A percentile compares a stretch with the other conserved stretches of the same genome.
phyloP scores from a whole-genome alignment of 2,888 invertebrate genomes.

The Campoletis raptor region DNA sequence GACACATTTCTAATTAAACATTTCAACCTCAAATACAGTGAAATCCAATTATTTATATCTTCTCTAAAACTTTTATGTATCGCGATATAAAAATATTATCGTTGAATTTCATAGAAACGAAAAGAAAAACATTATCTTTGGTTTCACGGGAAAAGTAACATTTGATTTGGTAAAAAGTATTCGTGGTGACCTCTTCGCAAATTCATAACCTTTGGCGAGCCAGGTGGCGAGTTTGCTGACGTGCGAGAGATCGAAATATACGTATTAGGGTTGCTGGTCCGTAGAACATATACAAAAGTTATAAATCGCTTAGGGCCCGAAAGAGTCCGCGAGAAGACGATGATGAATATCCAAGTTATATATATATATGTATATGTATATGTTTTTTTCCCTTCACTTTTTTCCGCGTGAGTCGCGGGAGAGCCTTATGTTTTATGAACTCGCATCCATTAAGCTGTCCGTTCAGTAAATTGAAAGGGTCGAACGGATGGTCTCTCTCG shows the following conservation, averaged over 20 bases:
- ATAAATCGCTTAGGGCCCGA: conserved; percentile 64
- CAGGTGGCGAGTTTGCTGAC: conserved; percentile 55
- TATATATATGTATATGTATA: conserved; percentile 38
- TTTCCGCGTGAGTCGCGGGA: conserved; percentile 56
- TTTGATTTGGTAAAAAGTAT: neutral
- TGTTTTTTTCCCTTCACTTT: conserved; percentile 46
- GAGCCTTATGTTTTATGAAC: conserved; percentile 75
- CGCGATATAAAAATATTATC: neutral
- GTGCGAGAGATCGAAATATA: conserved; percentile 33
- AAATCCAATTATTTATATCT: neutral
- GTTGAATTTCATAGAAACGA: neutral
- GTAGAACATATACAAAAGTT: conserved; percentile 59
- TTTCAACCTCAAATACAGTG: neutral
- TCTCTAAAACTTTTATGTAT: neutral
- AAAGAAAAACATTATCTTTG: neutral
- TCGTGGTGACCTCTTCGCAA: neutral
- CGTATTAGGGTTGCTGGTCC: conserved; percentile 48
- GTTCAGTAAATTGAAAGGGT: conserved; percentile 74
- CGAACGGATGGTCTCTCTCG: conserved; percentile 68
- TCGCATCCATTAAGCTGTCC: conserved; percentile 74
- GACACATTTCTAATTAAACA: neutral
- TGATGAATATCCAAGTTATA: conserved; percentile 69
- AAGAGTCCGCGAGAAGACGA: conserved; percentile 68
- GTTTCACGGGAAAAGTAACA: neutral
- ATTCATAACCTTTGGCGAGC: conserved; percentile 38